Evolutionary conservation across 2,797 vertebrate genomes (phyloP).

Genomic region (Poeciliopsis presidionis): DNA sequence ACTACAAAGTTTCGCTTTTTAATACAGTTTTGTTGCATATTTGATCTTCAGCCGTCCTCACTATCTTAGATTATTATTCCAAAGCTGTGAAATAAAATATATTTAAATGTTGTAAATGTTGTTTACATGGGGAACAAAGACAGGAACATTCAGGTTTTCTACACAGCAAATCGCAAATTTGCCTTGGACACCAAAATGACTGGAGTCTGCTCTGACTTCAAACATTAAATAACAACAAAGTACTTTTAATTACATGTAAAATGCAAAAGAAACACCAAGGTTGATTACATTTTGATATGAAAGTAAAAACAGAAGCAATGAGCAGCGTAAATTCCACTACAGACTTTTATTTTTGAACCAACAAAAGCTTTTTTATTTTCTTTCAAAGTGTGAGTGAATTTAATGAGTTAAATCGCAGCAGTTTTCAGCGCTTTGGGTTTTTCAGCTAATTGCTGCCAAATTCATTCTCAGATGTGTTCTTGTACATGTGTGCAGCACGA

Average conservation of each 20-base stretch:
- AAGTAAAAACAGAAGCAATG: background rate
- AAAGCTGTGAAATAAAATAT: background rate
- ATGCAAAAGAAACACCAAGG: background rate
- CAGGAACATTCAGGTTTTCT: background rate
- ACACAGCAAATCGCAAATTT: background rate
- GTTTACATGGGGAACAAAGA: background rate
- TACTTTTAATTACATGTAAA: background rate
- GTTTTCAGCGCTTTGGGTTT: conserved; percentile 16
- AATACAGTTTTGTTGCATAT: background rate
- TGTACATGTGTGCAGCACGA: conserved; percentile 10
- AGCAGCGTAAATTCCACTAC: background rate
- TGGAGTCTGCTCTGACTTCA: background rate
- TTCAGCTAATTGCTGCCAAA: conserved; percentile 42
- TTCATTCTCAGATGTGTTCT: conserved; percentile 16
- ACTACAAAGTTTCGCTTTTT: background rate
- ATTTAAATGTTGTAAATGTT: background rate
- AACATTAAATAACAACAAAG: background rate
- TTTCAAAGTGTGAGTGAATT: conserved; percentile 7
- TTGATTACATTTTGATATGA: background rate
- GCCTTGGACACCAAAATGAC: background rate
- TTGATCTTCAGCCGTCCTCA: background rate
- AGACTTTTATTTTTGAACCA: background rate
- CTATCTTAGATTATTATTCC: background rate
- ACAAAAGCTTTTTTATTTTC: background rate
- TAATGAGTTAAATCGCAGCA: conserved; percentile 40